Evolutionary conservation across 2,888 invertebrate species (phyloP).

Genomic region (Dyspetes luteomarginatus): DNA sequence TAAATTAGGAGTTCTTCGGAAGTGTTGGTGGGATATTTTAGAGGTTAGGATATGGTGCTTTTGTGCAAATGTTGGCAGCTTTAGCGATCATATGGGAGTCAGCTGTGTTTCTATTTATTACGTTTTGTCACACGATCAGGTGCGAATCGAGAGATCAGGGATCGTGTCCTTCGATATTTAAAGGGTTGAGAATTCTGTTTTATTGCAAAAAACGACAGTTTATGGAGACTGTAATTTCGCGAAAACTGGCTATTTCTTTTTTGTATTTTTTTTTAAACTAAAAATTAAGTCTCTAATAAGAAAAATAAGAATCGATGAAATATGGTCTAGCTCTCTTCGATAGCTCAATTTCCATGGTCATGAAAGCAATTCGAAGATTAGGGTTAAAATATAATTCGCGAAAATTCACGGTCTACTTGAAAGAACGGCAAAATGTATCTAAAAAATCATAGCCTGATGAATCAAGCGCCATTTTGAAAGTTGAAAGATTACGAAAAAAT

Average conservation of each 20-base stretch:
- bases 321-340: too few species aligned
- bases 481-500: too few species aligned
- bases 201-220: too few species aligned
- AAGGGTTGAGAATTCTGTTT: background rate
- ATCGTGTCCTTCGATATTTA: background rate
- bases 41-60: conserved; percentile 38
- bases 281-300: too few species aligned
- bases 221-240: too few species aligned
- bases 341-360: too few species aligned
- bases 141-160: too few species aligned
- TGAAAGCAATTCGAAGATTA: too few species aligned
- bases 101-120: conserved; percentile 71
- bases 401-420: background rate
- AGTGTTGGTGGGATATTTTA: background rate
- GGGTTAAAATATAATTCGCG: too few species aligned
- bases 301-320: too few species aligned
- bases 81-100: conserved; percentile 79
- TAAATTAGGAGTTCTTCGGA: background rate
- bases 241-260: too few species aligned
- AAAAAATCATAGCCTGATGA: background rate
- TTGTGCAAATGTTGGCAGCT: conserved; percentile 67
- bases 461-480: background rate
- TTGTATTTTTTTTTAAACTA: too few species aligned
- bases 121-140: background rate
- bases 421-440: background rate